These are phyloP conservation scores for Hippasteria phrygiana DNA, from an alignment of 53 echinoderm and acorn worm genomes.

Conservation along the genomic window DNA sequence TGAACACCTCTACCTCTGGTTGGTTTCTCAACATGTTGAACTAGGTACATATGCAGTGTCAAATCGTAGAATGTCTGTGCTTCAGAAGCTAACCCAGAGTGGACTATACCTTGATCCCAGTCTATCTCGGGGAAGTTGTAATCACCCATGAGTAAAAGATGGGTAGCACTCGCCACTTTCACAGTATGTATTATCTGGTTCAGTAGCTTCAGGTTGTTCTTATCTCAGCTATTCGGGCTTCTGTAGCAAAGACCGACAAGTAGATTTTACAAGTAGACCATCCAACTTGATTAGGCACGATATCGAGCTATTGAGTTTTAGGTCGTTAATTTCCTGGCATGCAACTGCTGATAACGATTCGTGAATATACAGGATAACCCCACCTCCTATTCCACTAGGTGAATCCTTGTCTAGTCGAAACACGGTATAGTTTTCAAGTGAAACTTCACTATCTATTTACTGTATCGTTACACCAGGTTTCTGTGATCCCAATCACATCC, in stretches of 20 bases:
- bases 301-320: neutral
- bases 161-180: neutral
- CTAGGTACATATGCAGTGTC: neutral
- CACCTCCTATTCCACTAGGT: constrained; percentile 2
- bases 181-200: neutral
- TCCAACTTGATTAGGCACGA: constrained; percentile 20
- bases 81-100: neutral
- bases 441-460: constrained; percentile 2
- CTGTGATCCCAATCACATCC: neutral
- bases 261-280: neutral
- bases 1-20: constrained; percentile 14
- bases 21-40: constrained; percentile 37
- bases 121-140: constrained; percentile 38
- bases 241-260: constrained; percentile 31
- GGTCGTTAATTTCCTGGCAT: neutral
- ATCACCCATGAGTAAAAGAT: constrained; percentile 35
- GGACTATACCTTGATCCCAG: neutral
- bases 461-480: constrained; percentile 3
- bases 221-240: constrained; percentile 16
- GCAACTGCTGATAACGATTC: neutral
- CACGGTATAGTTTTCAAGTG: constrained; percentile 17
- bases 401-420: neutral
- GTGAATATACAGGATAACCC: constrained; percentile 15
- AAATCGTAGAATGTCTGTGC: constrained; percentile 6
- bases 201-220: constrained; percentile 17